These are phyloP conservation scores for Hypsopygia costalis DNA, from an alignment of 2,888 invertebrate genomes.

Conservation along the genomic window DNA sequence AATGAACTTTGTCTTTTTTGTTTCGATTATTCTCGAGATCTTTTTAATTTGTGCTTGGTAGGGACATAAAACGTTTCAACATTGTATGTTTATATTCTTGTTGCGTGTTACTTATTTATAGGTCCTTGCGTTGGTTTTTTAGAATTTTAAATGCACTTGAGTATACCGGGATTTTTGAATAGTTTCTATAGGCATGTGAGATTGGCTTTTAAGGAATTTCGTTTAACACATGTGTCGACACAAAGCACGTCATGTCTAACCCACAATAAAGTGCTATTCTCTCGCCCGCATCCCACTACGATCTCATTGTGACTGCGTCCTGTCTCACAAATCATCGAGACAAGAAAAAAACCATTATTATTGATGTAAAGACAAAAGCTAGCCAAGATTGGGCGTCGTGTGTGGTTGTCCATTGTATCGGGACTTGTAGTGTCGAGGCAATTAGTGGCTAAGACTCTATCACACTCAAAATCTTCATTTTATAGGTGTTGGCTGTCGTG, in stretches of 20 bases:
- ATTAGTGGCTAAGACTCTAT: conserved; percentile 23
- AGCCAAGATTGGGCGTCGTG: conserved; percentile 62
- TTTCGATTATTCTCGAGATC: neutral
- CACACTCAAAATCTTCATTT: conserved; percentile 20
- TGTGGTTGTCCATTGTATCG: conserved; percentile 58
- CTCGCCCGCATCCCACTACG: conserved; percentile 68
- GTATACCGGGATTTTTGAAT: neutral
- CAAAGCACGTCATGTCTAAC: conserved; percentile 52
- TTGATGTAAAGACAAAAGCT: conserved; percentile 66
- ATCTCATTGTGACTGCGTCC: conserved; percentile 65
- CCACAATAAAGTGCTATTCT: conserved; percentile 65
- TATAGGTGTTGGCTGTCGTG: conserved; percentile 27
- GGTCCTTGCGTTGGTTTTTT: conserved; percentile 1
- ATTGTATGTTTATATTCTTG: neutral
- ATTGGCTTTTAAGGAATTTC: conserved; percentile 12
- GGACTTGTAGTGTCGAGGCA: conserved; percentile 29
- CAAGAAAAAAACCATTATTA: conserved; percentile 50
- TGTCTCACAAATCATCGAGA: conserved; percentile 72
- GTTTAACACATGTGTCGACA: conserved; percentile 45
- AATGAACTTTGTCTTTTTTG: neutral
- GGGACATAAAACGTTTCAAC: neutral
- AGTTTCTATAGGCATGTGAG: conserved; percentile 8
- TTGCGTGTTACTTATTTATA: neutral
- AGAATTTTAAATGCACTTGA: too few relatives aligned
- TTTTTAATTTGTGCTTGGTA: neutral